Evolutionary conservation across 2,888 invertebrate species (phyloP).

Genomic region (Stenotaenia linearis): DNA sequence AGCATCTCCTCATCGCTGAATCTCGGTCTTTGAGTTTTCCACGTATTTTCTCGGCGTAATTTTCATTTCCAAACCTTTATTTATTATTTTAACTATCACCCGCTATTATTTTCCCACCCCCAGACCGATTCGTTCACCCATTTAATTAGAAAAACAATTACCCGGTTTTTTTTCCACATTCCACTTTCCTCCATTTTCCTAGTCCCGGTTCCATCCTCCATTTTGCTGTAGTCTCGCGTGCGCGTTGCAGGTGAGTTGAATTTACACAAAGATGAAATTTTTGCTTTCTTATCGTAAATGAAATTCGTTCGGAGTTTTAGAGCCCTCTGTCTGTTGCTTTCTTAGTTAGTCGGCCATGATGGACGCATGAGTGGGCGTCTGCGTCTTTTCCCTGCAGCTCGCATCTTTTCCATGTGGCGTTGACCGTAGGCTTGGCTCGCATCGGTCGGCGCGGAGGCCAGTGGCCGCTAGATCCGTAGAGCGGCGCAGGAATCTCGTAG

Average conservation of each 20-base stretch:
- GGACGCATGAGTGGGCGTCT: slow-evolving; percentile 7
- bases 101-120: not conserved
- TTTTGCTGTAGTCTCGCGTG: not conserved
- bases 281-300: too few relatives aligned
- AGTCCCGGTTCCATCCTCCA: not conserved
- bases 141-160: not conserved
- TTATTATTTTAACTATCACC: not conserved
- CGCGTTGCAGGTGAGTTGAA: not conserved
- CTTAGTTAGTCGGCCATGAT: slow-evolving; percentile 23
- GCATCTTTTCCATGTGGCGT: not conserved
- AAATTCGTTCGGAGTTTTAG: not conserved
- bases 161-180: not conserved
- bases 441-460: not conserved
- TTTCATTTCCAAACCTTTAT: not conserved
- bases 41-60: not conserved
- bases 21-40: not conserved
- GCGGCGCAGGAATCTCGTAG: slow-evolving; percentile 6
- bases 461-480: not conserved
- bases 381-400: not conserved
- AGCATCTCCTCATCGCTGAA: slow-evolving; percentile 4
- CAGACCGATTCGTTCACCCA: not conserved
- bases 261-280: not conserved
- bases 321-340: slow-evolving; percentile 10
- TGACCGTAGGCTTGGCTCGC: not conserved
- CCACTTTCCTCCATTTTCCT: not conserved